Evolutionary conservation across 2,113 vertebrate genomes (phyloP).

Genomic region (Parus major): DNA sequence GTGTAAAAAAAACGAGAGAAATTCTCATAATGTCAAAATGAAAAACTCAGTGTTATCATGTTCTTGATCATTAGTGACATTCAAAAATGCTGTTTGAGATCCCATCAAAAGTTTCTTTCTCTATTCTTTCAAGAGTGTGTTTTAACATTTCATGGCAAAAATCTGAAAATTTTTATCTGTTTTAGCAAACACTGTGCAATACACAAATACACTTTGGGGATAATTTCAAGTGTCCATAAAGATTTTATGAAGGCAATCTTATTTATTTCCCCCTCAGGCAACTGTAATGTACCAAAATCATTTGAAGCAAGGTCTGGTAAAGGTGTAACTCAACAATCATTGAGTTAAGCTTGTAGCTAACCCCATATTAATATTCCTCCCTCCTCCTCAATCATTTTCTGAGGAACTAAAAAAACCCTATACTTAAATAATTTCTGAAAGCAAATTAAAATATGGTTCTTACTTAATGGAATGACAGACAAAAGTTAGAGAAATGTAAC

Average conservation of each 20-base stretch:
- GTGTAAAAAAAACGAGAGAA: background rate
- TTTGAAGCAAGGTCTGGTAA: background rate
- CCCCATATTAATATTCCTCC: background rate
- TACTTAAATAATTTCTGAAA: background rate
- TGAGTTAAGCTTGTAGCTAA: background rate
- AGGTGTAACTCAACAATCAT: background rate
- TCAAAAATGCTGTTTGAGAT: background rate
- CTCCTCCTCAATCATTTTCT: background rate
- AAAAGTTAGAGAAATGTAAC: background rate
- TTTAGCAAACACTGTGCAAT: background rate
- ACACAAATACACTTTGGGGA: background rate
- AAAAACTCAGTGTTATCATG: background rate
- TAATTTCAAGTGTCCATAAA: background rate
- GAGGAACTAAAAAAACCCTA: background rate
- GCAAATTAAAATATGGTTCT: background rate
- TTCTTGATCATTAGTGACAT: background rate
- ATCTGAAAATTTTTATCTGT: background rate
- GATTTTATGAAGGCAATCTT: background rate
- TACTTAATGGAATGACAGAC: background rate
- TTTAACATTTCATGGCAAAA: background rate
- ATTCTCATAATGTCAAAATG: slow-evolving; percentile 30
- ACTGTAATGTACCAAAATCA: background rate
- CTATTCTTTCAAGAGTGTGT: background rate
- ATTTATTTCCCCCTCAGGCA: background rate
- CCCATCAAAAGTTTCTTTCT: background rate